Evolutionary conservation across 2,888 invertebrate species (phyloP).

Genomic region (Diachrysia chrysitis): DNA sequence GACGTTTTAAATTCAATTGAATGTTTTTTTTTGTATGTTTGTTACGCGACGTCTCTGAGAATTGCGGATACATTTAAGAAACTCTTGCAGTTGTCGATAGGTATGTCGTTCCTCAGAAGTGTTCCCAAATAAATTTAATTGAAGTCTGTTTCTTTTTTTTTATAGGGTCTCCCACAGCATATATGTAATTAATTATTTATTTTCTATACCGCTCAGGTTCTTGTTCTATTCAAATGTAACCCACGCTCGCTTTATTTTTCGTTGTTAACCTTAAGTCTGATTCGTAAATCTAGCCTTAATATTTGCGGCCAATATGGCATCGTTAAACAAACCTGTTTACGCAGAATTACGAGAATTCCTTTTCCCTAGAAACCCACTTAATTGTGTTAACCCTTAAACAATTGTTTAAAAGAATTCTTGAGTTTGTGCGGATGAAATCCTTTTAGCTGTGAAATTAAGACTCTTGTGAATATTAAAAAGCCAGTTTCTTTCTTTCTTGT

Average conservation of each 20-base stretch:
- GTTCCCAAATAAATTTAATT: too few species aligned
- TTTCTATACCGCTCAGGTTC: too few species aligned
- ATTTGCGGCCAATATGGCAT: background rate
- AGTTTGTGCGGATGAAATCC: conserved; percentile 20
- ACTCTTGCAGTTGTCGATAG: too few species aligned
- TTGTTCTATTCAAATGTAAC: background rate
- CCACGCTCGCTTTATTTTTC: background rate
- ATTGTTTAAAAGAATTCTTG: conserved; percentile 12
- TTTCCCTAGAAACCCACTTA: background rate
- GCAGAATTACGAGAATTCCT: background rate
- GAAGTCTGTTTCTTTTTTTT: too few species aligned
- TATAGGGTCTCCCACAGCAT: too few species aligned
- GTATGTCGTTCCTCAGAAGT: too few species aligned
- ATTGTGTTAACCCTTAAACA: conserved; percentile 8
- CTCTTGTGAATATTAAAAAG: background rate
- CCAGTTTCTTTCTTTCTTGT: background rate
- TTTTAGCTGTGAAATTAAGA: conserved; percentile 15
- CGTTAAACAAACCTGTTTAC: background rate
- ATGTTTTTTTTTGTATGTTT: too few species aligned
- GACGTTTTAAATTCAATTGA: too few species aligned
- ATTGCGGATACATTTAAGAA: too few species aligned
- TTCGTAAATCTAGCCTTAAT: conserved; percentile 7
- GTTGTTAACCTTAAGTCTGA: background rate
- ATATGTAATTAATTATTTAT: too few species aligned
- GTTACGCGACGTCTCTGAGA: too few species aligned